A percentile compares a stretch with the other conserved stretches of the same genome.
Conservation (phyloP, 2,113 vertebrate species). For the Anser brachyrhynchus region DNA sequence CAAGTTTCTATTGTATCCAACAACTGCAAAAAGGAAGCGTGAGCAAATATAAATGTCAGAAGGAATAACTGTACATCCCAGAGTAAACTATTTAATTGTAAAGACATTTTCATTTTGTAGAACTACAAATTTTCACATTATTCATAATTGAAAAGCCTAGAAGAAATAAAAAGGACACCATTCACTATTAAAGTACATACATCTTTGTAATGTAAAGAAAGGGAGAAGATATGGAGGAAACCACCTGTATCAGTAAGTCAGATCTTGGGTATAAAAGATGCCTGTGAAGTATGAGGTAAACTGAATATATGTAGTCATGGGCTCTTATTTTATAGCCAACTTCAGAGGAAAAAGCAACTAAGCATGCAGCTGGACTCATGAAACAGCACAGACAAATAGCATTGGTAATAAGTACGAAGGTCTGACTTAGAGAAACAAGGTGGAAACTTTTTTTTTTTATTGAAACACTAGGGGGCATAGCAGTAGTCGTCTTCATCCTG, state of each 20-base stretch:
- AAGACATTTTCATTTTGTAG: not conserved
- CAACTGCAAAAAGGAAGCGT: not conserved
- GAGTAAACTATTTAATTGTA: not conserved
- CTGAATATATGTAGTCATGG: not conserved
- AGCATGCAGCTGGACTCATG: not conserved
- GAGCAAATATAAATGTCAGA: not conserved
- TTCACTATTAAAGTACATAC: not conserved
- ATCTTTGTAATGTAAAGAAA: not conserved
- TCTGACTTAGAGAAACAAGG: not conserved
- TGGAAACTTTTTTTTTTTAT: not conserved
- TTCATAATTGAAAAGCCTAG: not conserved
- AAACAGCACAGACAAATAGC: accelerated
- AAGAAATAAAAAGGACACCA: not conserved
- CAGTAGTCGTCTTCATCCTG: not conserved
- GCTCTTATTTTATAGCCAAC: not conserved
- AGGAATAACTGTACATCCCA: not conserved
- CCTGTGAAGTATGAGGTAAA: not conserved
- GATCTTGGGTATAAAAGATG: not conserved
- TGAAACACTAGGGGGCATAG: slow-evolving; percentile 25
- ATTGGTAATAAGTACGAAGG: not conserved
- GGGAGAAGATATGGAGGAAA: not conserved
- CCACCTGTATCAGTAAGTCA: not conserved
- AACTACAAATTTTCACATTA: not conserved
- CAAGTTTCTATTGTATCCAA: not conserved
- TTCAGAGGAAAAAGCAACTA: not conserved